A percentile compares a stretch with the other conserved stretches of the same genome.
Conservation (phyloP, 1,140 invertebrate genomes). For the Halesus radiatus region DNA sequence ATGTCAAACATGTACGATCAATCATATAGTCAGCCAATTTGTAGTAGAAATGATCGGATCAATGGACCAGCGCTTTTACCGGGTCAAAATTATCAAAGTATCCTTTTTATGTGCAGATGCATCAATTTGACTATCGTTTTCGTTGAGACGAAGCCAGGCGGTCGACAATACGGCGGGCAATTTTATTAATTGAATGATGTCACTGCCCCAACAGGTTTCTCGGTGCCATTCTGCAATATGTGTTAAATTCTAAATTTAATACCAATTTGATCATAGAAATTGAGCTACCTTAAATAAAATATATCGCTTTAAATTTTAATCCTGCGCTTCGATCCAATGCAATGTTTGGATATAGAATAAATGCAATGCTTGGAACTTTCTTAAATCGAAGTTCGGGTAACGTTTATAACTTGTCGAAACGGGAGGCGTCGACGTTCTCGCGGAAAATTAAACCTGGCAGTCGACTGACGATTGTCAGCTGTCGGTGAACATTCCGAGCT, state of each 20-base stretch:
- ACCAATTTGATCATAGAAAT: neutral
- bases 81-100: neutral
- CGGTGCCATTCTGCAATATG: neutral
- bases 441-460: too few relatives aligned
- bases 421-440: too few relatives aligned
- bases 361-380: too few relatives aligned
- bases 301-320: too few relatives aligned
- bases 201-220: constrained; percentile 9
- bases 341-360: too few relatives aligned
- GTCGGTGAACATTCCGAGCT: too few relatives aligned
- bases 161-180: neutral
- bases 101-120: neutral
- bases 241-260: neutral
- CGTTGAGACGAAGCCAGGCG: neutral
- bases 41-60: neutral
- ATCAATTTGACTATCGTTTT: neutral
- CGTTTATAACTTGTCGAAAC: too few relatives aligned
- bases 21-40: neutral
- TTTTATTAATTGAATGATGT: constrained; percentile 19
- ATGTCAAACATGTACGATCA: neutral
- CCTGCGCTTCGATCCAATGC: too few relatives aligned
- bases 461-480: too few relatives aligned
- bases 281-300: too few relatives aligned
- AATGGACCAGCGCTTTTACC: neutral
- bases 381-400: too few relatives aligned